Evolutionary conservation across 2,888 invertebrate genomes (phyloP), one percentile per base, ranked within the genome.

Genomic region (Neelides folsomi): DNA sequence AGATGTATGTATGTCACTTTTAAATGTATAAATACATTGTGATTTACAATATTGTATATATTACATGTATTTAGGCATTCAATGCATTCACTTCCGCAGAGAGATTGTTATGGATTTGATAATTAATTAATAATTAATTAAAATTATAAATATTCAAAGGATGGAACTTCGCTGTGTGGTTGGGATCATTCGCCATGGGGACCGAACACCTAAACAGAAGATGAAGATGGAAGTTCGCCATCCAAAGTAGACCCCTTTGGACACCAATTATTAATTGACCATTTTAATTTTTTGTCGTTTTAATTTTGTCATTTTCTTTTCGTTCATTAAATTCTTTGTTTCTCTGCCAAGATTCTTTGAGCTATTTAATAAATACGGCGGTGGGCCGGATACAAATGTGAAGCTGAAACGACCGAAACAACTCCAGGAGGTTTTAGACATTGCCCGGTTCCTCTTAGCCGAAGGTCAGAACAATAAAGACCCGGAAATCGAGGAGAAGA

Each of bases 141-240:
- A n/a, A n/a, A n/a, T n/a, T n/a, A n/a, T n/a, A n/a, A 27, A 27
- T 27, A n/a, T 47, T 48, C 54, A 62, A 56, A 80, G 79, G 79
- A 84, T 84, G 83, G 83, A 83, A 69, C 70, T 84, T 53, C 76
- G 98, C 34, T 97, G 97, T 71, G 97, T 98, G 2, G 92, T 95
- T 39, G 98, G 89, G 19, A 89, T 98, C 6, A 97, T 98, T 56
- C 75, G 98, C 54, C 98, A 98, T 68, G 98, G 98, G 0, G 98
- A 99, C 71, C 76, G 98, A 61, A 99, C 98, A 12, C 98, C 98
- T 0, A 99, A 99, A 70, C 98, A 99, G 74, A 99, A 99, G 75
- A 98, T 99, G 97, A 99, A 99, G 73, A 95, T 97, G 62, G 95
- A 95, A 77, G 95, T 95, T 12, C 78, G 93, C 48, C 93, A 95